A percentile compares a stretch with the other conserved stretches of the same genome.
phyloP scores from a whole-genome alignment of 2,797 vertebrate species.

The Erpetoichthys calabaricus region DNA sequence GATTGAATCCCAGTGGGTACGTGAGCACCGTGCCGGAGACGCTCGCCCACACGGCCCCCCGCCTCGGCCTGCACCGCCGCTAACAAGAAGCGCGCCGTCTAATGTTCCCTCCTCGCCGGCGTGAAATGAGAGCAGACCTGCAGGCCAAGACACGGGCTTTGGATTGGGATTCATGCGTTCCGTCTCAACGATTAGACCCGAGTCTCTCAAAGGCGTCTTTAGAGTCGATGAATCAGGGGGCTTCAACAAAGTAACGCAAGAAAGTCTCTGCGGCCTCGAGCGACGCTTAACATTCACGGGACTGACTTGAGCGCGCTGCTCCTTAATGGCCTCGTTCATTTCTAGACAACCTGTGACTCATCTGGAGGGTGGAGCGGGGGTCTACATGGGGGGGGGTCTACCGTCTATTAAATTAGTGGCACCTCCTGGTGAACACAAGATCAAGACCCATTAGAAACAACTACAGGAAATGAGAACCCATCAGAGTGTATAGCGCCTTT shows the following conservation, averaged over 20 bases:
- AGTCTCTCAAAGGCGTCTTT: conserved; percentile 4
- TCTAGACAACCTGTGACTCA: conserved; percentile 31
- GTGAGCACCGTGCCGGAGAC: too few species aligned
- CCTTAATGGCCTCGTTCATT: conserved; percentile 24
- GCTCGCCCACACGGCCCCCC: too few species aligned
- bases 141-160: neutral
- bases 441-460: too few species aligned
- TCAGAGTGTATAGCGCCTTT: too few species aligned
- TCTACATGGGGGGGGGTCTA: too few species aligned
- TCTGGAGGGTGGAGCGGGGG: too few species aligned
- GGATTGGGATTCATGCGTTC: conserved; percentile 7
- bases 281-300: neutral
- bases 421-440: too few species aligned
- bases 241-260: conserved; percentile 4
- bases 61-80: too few species aligned
- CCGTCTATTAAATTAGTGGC: too few species aligned
- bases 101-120: conserved; percentile 1
- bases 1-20: too few species aligned
- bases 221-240: neutral
- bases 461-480: too few species aligned
- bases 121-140: neutral
- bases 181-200: conserved; percentile 4
- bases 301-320: conserved; percentile 18
- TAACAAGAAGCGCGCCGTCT: too few species aligned
- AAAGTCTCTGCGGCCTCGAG: conserved; percentile 10